Evolutionary conservation across 2,113 vertebrate species (phyloP).

Genomic region (Malurus alboscapulatus): DNA sequence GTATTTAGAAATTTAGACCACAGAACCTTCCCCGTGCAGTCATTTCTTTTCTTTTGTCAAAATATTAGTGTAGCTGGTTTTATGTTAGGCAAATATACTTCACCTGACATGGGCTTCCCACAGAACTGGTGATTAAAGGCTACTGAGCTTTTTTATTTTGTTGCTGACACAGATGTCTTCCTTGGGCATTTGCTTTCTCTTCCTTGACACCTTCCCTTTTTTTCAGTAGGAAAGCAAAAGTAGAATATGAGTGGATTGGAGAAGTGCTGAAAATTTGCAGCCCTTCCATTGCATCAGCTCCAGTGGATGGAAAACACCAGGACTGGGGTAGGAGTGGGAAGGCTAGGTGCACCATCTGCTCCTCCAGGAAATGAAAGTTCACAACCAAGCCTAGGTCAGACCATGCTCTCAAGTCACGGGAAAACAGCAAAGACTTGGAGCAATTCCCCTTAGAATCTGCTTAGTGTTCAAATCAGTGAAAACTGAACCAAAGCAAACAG

Average conservation of each 20-base stretch:
- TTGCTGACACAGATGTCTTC: background rate
- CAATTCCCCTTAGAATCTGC: background rate
- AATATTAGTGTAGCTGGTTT: background rate
- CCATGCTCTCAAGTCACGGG: background rate
- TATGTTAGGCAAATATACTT: background rate
- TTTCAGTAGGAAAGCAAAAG: background rate
- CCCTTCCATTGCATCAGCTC: background rate
- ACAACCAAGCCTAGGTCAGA: background rate
- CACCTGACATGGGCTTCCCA: background rate
- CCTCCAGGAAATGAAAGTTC: background rate
- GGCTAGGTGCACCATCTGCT: background rate
- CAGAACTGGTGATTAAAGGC: background rate
- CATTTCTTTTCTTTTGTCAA: background rate
- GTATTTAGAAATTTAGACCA: background rate
- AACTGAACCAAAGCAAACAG: background rate
- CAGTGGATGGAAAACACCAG: background rate
- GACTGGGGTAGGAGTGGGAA: background rate
- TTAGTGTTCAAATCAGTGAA: background rate
- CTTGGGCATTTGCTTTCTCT: background rate
- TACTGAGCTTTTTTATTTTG: background rate
- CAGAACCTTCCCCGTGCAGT: background rate
- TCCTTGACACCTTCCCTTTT: background rate
- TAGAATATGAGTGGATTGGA: background rate
- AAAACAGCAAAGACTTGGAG: background rate
- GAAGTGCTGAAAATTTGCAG: background rate